These are phyloP conservation scores for Steatornis caripensis DNA, from an alignment of 2,113 vertebrate species.

Conservation along the genomic window DNA sequence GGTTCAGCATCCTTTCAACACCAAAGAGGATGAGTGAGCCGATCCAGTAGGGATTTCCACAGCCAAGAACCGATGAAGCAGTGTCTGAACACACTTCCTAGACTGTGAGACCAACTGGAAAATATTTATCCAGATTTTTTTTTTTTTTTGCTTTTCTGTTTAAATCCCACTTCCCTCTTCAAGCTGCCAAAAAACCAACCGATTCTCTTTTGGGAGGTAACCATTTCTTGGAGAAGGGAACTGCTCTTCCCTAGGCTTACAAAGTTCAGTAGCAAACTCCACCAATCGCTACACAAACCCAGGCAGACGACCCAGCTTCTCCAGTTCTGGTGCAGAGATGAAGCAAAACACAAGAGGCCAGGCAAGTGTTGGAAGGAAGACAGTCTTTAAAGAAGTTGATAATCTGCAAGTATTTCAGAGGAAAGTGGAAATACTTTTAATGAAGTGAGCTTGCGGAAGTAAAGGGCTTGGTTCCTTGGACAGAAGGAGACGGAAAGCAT, in stretches of 20 bases:
- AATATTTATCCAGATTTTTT: not conserved
- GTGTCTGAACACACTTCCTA: not conserved
- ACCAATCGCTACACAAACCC: not conserved
- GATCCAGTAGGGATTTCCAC: not conserved
- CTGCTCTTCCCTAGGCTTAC: not conserved
- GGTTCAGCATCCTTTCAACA: not conserved
- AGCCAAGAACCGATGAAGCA: not conserved
- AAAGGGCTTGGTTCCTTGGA: not conserved
- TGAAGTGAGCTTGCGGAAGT: not conserved
- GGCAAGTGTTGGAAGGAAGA: not conserved
- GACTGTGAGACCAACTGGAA: conserved; percentile 22
- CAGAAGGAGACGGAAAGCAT: not conserved
- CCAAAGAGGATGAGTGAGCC: not conserved
- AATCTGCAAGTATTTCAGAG: not conserved
- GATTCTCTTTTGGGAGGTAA: not conserved
- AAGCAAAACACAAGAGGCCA: not conserved
- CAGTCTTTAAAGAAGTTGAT: not conserved
- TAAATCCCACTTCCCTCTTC: not conserved
- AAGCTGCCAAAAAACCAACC: not conserved
- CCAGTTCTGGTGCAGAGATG: not conserved
- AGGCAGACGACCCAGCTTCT: not conserved
- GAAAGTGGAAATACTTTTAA: not conserved
- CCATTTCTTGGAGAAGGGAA: not conserved
- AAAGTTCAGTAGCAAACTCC: not conserved
- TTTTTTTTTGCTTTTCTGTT: not conserved